Evolutionary conservation across 2,113 vertebrate species (phyloP), one percentile per base, ranked within the genome.

Genomic region (Pelecanus crispus): DNA sequence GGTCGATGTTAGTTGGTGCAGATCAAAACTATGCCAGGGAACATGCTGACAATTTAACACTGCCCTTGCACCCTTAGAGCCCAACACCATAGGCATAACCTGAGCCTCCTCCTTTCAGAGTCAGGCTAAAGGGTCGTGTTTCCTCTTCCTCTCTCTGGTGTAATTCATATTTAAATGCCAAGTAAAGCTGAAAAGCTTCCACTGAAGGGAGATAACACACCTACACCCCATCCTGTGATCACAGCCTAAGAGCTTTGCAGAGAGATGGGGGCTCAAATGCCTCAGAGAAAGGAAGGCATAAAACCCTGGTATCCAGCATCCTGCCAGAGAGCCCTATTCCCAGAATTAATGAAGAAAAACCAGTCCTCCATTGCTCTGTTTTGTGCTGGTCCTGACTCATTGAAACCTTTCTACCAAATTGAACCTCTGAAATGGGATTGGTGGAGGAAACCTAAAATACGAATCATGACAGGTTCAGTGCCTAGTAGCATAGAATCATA

Each of bases 351-450:
- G 5, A 45, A 88, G 19, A 7, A 56, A 81, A 78, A 22, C 0
- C 5, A 18, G 29, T 38, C 21, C n/a, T 61, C 42, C 22, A 3
- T 0, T 17, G 26, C 28, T 55, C 25, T 65, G 15, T 2, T 70
- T 19, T 65, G 15, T 62, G 8, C 50, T 66, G 11, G 8, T 67
- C 47, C 47, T 66, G 42, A 26, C 34, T 47, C 0, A 0, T 24
- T 83, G 16, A 58, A 91, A 26, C 31, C 10, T 67, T 86, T 52
- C 31, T 26, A 32, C 29, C 18, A 58, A 5, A 32, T 2, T 42
- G 42, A 74, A 70, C 17, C 10, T 87, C 38, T 67, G 56, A 52
- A 91, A 28, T 21, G 10, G 14, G 20, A 61, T 9, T 86, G 56
- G 58, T 58, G 67, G 38, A 32, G n/a, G 15, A 79, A 79, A 44